Base-by-base conservation (phyloP, 2,888 invertebrate genomes). In the Lasioglossum vierecki region DNA sequence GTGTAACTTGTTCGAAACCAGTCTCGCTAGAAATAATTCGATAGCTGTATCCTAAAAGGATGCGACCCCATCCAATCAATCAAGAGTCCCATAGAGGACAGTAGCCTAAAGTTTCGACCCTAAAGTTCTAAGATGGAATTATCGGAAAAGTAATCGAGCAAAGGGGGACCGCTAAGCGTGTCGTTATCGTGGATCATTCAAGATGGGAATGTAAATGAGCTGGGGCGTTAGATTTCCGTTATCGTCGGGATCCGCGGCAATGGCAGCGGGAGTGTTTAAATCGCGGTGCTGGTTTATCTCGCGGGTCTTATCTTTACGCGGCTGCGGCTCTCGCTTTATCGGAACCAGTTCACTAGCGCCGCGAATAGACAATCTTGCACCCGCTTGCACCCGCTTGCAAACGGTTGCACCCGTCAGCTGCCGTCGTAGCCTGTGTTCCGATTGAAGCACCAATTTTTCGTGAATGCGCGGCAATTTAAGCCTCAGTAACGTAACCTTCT, bases 211-310 rank as follows among this genome's bases (percentile, higher is more conserved):
- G 85, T 70, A 88, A 88, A 88, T 83, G 85, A 88, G 79, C 63
- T 80, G 77, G 73, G 83, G 79, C 85, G 88, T 71, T 76, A 85
- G 80, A 53, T 83, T 84, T 74, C 82, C 76, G 78, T 82, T 80
- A 46, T 30, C 71, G 78, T 46, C 49, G 66, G 70, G 79, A 86
- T 83, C 71, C 86, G 66, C 60, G 84, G 66, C 80, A 79, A 76
- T 84, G 80, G 78, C 84, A 78, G 82, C 82, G 49, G 85, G 75
- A 88, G 88, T 87, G 82, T 83, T 88, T 88, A 88, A 88, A 89
- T 88, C 87, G 83, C 81, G 72, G 63, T 74, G 79, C 74, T 78
- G n/a, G 44, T 80, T 85, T 89, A 89, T 89, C 84, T 75, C 80
- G 68, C 30, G 63, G 53, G 18, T 74, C 88, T 88, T 89, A 89